Base-by-base conservation (phyloP, 2,888 invertebrate genomes). In the Napeogenes inachia region DNA sequence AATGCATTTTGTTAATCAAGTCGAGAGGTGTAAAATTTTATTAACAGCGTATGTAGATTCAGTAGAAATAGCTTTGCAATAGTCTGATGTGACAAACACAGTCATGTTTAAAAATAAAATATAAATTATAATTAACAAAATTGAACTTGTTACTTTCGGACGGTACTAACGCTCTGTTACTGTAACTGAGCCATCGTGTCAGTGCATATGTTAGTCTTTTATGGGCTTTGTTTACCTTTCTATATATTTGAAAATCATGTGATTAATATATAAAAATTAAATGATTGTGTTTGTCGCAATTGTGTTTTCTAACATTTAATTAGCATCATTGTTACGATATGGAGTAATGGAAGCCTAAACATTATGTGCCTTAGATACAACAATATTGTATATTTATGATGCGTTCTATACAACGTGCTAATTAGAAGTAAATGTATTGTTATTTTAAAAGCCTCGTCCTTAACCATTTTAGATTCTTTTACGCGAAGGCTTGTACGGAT, bases 351-450 rank as follows among this genome's bases (percentile, higher is more conserved):
- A 89, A 91, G 91, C 91, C 91, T 91, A 91, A 89, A 91, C 86
- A 89, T 91, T 91, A 91, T 89, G 91, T 91, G 91, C 91, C 91
- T 91, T 91, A 91, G 91, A 91, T 89, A 89, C 89, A 91, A 91
- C 91, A 91, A 91, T 91, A 91, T 91, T 90, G 90, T 91, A 91
- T 91, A 91, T 90, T 87, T 88, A 89, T 83, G 87, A 89, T 87
- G 88, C 89, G 89, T 89, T 89, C 88, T 89, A 89, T 89, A 89
- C 89, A 89, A 89, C 89, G 89, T 90, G 88, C 90, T 87, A 88
- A 89, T 82, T 90, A 89, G 90, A 88, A 84, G 84, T 89, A 85
- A 88, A 89, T 80, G 77, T 82, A 85, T 81, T 74, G 73, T 87
- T 85, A 82, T 84, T 89, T 88, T 87, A 75, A 84, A 85, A 84